Conservation (phyloP, 2,113 vertebrate genomes). For the Erythrolamprus reginae region DNA sequence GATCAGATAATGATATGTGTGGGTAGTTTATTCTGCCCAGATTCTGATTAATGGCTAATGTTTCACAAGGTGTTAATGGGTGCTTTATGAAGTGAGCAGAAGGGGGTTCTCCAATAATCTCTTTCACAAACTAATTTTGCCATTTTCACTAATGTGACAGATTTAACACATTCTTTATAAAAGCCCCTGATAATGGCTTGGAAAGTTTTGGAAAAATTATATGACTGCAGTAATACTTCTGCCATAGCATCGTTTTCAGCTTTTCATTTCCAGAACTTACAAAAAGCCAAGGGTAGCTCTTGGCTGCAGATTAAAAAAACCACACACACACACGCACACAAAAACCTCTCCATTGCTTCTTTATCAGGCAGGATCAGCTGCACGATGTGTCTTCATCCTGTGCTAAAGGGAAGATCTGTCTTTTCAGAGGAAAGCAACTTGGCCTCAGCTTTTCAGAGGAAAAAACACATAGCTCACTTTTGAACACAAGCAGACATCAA, state of each 20-base stretch:
- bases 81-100: slow-evolving; percentile 39
- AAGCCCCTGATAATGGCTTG: slow-evolving; percentile 10
- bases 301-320: not conserved
- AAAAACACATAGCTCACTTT: not conserved
- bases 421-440: no score
- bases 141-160: slow-evolving; percentile 50
- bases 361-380: not conserved
- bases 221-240: slow-evolving; percentile 7
- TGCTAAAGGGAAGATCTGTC: not conserved
- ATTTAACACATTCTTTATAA: slow-evolving; percentile 46
- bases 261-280: not conserved
- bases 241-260: not conserved
- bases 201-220: not conserved
- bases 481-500: not conserved
- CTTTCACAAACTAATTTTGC: slow-evolving; percentile 39
- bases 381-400: no score
- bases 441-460: not conserved
- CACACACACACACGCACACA: no score
- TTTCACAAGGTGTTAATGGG: slow-evolving; percentile 66
- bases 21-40: slow-evolving; percentile 54
- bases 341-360: not conserved
- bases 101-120: slow-evolving; percentile 52
- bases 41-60: slow-evolving; percentile 64
- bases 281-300: not conserved
- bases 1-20: slow-evolving; percentile 64